Base-by-base conservation (phyloP, 2,797 vertebrate species). In the Zenarchopterus dispar region DNA sequence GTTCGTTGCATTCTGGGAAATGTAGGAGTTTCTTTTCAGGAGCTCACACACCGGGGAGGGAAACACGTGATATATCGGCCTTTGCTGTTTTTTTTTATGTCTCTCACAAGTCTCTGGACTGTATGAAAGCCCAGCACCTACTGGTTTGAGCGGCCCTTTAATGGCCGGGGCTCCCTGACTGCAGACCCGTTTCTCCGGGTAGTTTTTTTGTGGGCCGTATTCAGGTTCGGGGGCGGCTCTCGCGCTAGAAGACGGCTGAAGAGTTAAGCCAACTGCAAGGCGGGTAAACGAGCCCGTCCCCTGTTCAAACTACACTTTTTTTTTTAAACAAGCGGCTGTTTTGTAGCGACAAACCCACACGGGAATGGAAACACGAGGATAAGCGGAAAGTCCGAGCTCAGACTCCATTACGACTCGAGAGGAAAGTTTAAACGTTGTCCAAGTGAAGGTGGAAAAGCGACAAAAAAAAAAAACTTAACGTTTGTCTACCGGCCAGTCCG, bases 201-300 rank as follows among this genome's bases (percentile, higher is more conserved):
- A 77, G 84, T 83, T 76, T 72, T 36, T 8, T n/a, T 17, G 3
- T n/a, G 17, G 15, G 57, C 28, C 44, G 56, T 62, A 88, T 88
- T 83, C 71, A 73, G 81, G 66, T 89, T 84, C 64, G 52, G 88
- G 80, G 88, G 85, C 86, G 80, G 70, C 51, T 2, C 82, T 74
- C 41, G 57, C 23, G 61, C 64, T 50, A 67, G 78, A 77, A 70
- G 70, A 39, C 36, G 36, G 41, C 69, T 62, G 49, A 31, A 73
- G 75, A 8, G 73, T 56, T 17, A 62, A 82, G 74, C 73, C 66
- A 66, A 76, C 57, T 42, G 62, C 61, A 53, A 91, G 90, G 87
- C 90, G 88, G 86, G 86, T 70, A 82, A 86, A 85, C 70, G 47
- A 69, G 21, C 61, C 67, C 60, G 56, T 61, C 65, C 81, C 69